Conservation (phyloP, 2,888 invertebrate species). For the Autographa pulchrina region DNA sequence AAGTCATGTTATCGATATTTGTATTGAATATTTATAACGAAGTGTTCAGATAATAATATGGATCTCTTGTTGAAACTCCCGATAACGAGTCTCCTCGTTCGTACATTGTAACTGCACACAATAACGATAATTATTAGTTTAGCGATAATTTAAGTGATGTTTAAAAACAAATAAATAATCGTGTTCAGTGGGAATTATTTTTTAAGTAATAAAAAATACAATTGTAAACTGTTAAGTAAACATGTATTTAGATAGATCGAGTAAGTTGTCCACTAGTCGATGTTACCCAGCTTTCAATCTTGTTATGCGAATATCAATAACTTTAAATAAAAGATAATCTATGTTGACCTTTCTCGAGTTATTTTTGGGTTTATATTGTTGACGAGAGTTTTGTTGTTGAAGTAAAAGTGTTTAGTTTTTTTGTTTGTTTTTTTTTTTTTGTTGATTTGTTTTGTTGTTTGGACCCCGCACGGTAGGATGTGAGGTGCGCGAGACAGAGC, state of each 20-base stretch:
- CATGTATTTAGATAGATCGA: slow-evolving; percentile 86
- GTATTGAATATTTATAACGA: slow-evolving; percentile 79
- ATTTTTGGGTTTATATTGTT: slow-evolving; percentile 83
- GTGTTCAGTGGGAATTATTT: slow-evolving; percentile 88
- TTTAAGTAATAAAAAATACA: slow-evolving; percentile 83
- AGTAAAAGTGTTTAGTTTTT: slow-evolving; percentile 77
- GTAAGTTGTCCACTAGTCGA: slow-evolving; percentile 87
- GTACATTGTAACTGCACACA: slow-evolving; percentile 84
- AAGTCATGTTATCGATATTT: slow-evolving; percentile 71
- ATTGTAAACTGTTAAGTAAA: slow-evolving; percentile 87
- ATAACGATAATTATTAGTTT: slow-evolving; percentile 84
- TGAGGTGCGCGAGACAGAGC: slow-evolving; percentile 80
- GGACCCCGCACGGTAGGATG: slow-evolving; percentile 80
- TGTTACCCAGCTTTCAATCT: slow-evolving; percentile 86
- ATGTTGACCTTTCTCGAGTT: slow-evolving; percentile 81
- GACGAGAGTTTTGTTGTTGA: slow-evolving; percentile 77
- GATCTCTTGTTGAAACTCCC: slow-evolving; percentile 76
- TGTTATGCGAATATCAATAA: slow-evolving; percentile 83
- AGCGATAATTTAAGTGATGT: slow-evolving; percentile 86
- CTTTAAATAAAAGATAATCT: slow-evolving; percentile 73
- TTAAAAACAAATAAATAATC: slow-evolving; percentile 80
- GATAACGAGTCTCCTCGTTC: slow-evolving; percentile 70
- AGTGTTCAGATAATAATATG: slow-evolving; percentile 86
- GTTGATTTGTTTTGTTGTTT: slow-evolving; percentile 76
- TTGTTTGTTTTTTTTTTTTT: slow-evolving; percentile 69